These are phyloP conservation scores for Alligator sinensis DNA, from an alignment of 2,113 vertebrate species.

Conservation along the genomic window DNA sequence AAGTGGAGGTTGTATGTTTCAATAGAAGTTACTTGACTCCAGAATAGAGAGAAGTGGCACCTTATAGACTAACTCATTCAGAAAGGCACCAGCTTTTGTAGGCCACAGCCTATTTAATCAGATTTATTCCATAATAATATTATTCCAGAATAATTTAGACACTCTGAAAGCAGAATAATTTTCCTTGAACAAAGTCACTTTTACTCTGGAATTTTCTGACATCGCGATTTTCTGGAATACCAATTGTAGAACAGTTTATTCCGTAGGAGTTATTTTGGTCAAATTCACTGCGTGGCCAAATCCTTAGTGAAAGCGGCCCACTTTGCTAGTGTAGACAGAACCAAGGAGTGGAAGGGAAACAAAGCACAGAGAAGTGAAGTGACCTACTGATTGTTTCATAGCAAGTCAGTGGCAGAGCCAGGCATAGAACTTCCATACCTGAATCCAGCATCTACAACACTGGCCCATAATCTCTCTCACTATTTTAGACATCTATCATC, in stretches of 20 bases:
- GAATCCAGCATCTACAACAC: rapidly evolving
- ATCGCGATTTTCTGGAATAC: neutral
- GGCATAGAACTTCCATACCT: rapidly evolving
- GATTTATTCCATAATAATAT: too few relatives aligned
- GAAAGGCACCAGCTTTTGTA: too few relatives aligned
- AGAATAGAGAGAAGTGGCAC: too few relatives aligned
- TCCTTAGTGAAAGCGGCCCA: neutral
- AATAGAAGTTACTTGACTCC: neutral
- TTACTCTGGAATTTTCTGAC: neutral
- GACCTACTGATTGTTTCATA: neutral
- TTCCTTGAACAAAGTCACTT: neutral
- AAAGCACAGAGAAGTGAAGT: rapidly evolving
- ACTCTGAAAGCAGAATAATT: rapidly evolving
- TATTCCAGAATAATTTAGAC: neutral
- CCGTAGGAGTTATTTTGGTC: too few relatives aligned
- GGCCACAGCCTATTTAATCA: too few relatives aligned
- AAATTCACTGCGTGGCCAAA: rapidly evolving
- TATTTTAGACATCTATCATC: neutral
- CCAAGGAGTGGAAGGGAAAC: neutral
- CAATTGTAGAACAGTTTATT: too few relatives aligned
- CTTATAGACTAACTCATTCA: too few relatives aligned
- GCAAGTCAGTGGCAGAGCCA: neutral
- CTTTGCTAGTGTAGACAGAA: neutral
- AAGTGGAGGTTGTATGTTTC: neutral
- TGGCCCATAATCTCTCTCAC: neutral